A percentile compares a stretch with the other conserved stretches of the same genome.
Conservation (phyloP, 2,113 vertebrate species). For the Lipotes vexillifer region DNA sequence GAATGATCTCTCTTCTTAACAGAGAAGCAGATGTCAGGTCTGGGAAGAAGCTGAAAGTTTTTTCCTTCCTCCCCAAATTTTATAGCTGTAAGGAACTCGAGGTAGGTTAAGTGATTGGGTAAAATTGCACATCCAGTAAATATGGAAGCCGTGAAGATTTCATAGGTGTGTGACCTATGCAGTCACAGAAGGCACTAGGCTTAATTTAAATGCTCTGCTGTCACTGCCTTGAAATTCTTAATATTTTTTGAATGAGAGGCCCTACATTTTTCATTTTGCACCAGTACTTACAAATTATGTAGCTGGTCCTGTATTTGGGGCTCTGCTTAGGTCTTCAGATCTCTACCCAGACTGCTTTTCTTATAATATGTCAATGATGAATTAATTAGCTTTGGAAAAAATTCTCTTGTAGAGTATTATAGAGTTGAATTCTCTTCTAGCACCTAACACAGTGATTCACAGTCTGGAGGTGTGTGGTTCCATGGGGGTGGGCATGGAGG, state of each 20-base stretch:
- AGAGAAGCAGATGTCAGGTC: background rate
- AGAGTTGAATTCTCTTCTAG: background rate
- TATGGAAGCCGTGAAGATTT: background rate
- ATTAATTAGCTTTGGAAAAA: slow-evolving; percentile 7
- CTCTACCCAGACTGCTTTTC: background rate
- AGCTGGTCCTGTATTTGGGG: background rate
- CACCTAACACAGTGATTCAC: background rate
- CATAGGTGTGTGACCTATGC: background rate
- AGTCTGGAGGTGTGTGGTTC: background rate
- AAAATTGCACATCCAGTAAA: background rate
- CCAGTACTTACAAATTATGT: background rate
- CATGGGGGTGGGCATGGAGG: background rate
- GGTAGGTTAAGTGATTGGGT: background rate
- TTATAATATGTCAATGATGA: background rate
- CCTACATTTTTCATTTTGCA: background rate
- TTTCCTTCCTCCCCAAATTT: background rate
- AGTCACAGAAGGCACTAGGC: background rate
- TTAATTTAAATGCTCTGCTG: background rate
- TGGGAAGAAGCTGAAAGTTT: background rate
- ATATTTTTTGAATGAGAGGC: background rate
- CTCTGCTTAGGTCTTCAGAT: background rate
- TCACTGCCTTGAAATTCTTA: slow-evolving; percentile 9
- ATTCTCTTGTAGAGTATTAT: background rate
- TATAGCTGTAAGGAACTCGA: background rate
- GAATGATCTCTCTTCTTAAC: background rate